Evolutionary conservation across 2,113 vertebrate genomes (phyloP), one percentile per base, ranked within the genome.

Genomic region (Oplegnathus fasciatus): DNA sequence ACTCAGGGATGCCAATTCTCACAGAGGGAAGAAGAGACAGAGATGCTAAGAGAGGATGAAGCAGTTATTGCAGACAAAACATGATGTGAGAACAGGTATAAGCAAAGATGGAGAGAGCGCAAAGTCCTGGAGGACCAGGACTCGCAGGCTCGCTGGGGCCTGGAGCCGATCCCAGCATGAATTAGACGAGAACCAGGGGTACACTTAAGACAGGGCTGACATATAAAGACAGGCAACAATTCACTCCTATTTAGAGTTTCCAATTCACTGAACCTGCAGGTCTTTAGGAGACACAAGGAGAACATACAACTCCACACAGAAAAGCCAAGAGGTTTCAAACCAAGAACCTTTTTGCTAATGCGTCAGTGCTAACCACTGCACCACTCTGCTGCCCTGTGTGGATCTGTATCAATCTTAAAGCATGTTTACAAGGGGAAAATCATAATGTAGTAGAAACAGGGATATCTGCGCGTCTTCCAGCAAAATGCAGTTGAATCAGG

Each of bases 401-500:
- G 32, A 24, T 72, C 69, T 40, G 26, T 30, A 15, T 74, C n/a
- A n/a, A 20, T 28, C 7, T 73, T 26, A 54, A 8, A n/a, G 30
- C 8, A 64, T 75, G 62, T 62, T 75, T 50, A 8, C 26, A 50
- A 62, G 18, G n/a, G n/a, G n/a, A n/a, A n/a, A n/a, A n/a, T n/a
- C n/a, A n/a, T n/a, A n/a, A n/a, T n/a, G n/a, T n/a, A n/a, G n/a
- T n/a, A n/a, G n/a, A n/a, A n/a, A n/a, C n/a, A n/a, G n/a, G n/a
- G n/a, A n/a, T n/a, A n/a, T n/a, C n/a, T n/a, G n/a, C n/a, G n/a
- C n/a, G n/a, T n/a, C n/a, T n/a, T n/a, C n/a, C n/a, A n/a, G n/a
- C n/a, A n/a, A n/a, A n/a, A n/a, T n/a, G n/a, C n/a, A n/a, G n/a
- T n/a, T n/a, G n/a, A n/a, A n/a, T n/a, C n/a, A n/a, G n/a, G n/a